These are phyloP conservation scores for Paelopatides confundens DNA, from an alignment of 53 echinoderm and acorn worm species.

Conservation along the genomic window DNA sequence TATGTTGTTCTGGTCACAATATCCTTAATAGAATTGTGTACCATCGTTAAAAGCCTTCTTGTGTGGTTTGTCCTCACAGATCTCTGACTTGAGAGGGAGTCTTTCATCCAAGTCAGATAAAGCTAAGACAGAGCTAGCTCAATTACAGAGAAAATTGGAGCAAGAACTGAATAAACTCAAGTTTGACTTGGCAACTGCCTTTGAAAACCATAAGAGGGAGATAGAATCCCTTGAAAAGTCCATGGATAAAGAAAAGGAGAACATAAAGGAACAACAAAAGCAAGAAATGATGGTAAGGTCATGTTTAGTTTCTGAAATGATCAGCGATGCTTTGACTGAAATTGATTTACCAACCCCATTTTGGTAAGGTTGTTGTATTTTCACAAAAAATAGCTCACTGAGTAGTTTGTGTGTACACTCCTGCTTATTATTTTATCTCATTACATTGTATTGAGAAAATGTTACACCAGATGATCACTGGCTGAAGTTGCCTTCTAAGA, in stretches of 20 bases:
- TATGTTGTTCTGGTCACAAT: too few relatives aligned
- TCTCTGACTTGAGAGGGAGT: conserved; percentile 73
- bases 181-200: conserved; percentile 81
- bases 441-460: too few relatives aligned
- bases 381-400: not conserved
- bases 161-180: conserved; percentile 87
- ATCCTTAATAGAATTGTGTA: too few relatives aligned
- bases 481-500: too few relatives aligned
- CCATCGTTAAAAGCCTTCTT: too few relatives aligned
- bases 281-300: conserved; percentile 55
- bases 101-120: conserved; percentile 81
- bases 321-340: not conserved
- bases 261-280: conserved; percentile 49
- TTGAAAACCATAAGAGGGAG: conserved; percentile 68
- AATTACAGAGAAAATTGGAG: conserved; percentile 78
- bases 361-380: not conserved
- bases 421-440: too few relatives aligned
- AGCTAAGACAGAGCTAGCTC: conserved; percentile 75
- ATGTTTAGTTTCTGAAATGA: not conserved
- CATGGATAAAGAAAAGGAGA: conserved; percentile 56
- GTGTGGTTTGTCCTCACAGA: conserved; percentile 46
- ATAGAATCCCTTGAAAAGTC: conserved; percentile 55
- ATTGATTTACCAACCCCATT: not conserved
- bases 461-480: too few relatives aligned
- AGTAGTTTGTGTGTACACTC: too few relatives aligned